Conservation (phyloP, 2,113 vertebrate genomes). For the Saccopteryx leptura region DNA sequence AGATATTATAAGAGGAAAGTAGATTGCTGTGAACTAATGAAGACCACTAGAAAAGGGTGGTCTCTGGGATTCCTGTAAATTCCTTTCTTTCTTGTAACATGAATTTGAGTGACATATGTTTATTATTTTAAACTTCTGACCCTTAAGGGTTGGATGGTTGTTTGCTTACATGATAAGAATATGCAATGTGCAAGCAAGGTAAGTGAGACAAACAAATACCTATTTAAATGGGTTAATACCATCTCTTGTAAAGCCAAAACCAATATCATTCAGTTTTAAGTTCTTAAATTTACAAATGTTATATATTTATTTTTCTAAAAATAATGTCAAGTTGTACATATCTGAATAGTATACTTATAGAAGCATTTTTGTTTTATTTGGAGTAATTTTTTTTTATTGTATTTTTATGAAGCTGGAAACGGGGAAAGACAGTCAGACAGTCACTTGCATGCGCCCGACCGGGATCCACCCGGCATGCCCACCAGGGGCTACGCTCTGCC, state of each 20-base stretch:
- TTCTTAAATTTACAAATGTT: background rate
- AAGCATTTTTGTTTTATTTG: background rate
- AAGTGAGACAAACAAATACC: background rate
- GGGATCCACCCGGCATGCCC: too few species aligned
- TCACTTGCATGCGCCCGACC: too few species aligned
- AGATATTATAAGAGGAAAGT: background rate
- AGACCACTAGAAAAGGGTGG: background rate
- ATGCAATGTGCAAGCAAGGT: background rate
- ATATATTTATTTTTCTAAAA: background rate
- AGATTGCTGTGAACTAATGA: background rate
- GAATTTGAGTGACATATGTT: background rate
- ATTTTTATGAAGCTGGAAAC: too few species aligned
- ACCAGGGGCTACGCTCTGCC: too few species aligned
- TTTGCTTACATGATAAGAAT: background rate
- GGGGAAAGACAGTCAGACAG: too few species aligned
- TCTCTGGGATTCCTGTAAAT: background rate
- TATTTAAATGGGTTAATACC: background rate
- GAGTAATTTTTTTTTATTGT: background rate
- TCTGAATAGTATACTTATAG: background rate
- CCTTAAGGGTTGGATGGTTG: background rate
- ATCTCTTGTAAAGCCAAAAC: background rate
- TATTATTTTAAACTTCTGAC: constrained; percentile 64
- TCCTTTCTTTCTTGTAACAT: background rate
- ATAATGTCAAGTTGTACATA: background rate
- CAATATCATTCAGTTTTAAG: background rate